phyloP scores from a whole-genome alignment of 1,140 invertebrate species.

The Belonocnema kinseyi region DNA sequence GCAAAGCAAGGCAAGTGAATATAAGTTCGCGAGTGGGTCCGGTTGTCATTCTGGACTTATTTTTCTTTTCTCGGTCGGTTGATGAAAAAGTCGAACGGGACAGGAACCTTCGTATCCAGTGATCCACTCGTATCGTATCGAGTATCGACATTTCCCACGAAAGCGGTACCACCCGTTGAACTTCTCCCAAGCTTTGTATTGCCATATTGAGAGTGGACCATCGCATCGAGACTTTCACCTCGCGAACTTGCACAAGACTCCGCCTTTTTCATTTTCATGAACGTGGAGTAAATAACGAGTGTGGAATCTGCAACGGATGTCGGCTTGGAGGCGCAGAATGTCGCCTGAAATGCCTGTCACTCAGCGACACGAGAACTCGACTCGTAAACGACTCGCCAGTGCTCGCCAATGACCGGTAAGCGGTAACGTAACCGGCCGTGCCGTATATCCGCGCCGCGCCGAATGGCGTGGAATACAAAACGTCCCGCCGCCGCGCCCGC shows the following conservation, averaged over 20 bases:
- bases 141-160: constrained; percentile 23
- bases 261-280: constrained; percentile 31
- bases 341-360: constrained; percentile 30
- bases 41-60: constrained; percentile 14
- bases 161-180: constrained; percentile 13
- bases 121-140: too few species aligned
- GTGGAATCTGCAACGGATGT: constrained; percentile 15
- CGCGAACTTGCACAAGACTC: constrained; percentile 30
- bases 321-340: constrained; percentile 23
- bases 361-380: constrained; percentile 2
- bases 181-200: constrained; percentile 20
- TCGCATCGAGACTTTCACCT: constrained; percentile 21
- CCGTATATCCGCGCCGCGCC: constrained; percentile 8
- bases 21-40: neutral
- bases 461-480: constrained; percentile 29
- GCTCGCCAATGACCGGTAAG: neutral
- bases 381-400: neutral
- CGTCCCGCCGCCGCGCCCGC: neutral
- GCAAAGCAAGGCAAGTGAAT: neutral
- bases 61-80: neutral
- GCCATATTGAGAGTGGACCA: constrained; percentile 26
- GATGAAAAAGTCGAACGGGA: constrained; percentile 9
- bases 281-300: constrained; percentile 29
- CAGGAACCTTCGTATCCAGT: constrained; percentile 2
- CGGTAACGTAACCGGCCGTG: constrained; percentile 17